Base-by-base conservation (phyloP, 2,113 vertebrate genomes). In the Oplegnathus fasciatus region DNA sequence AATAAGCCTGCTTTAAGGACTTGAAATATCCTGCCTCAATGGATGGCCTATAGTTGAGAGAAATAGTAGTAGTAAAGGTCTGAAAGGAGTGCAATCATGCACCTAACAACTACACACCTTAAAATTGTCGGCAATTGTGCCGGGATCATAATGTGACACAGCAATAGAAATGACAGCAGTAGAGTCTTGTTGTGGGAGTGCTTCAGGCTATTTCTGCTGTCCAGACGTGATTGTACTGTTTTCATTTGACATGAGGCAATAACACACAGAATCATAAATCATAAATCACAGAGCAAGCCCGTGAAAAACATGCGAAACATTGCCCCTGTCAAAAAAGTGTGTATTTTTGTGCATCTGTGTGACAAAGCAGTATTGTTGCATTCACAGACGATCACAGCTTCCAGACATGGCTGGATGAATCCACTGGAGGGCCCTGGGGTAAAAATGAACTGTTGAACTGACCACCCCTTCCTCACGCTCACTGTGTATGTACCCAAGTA, bases 71-170 rank as follows among this genome's bases (percentile, higher is more conserved):
- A 17, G 32, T 67, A 61, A 30, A 77, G 68, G 72, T 52, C 28
- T 40, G 50, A 86, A 87, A 85, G 6, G 71, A 75, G 73, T 14
- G 52, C 69, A 76, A 79, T 85, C 75, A 69, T 44, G 55, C 55
- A 50, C n/a, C 15, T 65, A 70, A 76, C 78, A 73, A 58, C 71
- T 24, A 20, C 48, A 76, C 48, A 48, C 6, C 46, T 65, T 71
- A 18, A 81, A 72, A 81, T n/a, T 40, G 11, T 78, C 13, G 1
- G n/a, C 18, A 54, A 66, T 76, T 81, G 55, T 46, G 15, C 15
- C 20, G 6, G 44, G 22, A 60, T 57, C 54, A 58, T 75, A 24
- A 62, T 57, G 57, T 78, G 75, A 68, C 32, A 37, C 62, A 48
- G 55, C 37, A 58, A 75, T 28, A 62, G 57, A 34, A 66, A 58